These are phyloP conservation scores for Dromius quadrimaculatus DNA, from an alignment of 2,888 invertebrate species.

Conservation along the genomic window DNA sequence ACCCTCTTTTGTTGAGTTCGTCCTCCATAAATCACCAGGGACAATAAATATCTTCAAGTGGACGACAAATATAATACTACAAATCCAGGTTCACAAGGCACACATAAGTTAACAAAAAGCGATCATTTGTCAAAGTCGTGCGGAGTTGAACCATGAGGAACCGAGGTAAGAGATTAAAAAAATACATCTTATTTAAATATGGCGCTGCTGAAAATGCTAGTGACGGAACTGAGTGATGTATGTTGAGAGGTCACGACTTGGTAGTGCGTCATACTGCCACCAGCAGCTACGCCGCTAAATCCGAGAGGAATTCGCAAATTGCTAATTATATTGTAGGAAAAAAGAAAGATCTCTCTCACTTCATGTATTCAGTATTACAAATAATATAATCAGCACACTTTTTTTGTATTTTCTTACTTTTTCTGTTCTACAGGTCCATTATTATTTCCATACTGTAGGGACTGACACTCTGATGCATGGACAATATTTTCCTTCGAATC, in stretches of 20 bases:
- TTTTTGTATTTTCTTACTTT: too few relatives aligned
- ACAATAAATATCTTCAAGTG: conserved; percentile 63
- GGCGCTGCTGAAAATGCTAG: conserved; percentile 2
- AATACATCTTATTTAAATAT: conserved; percentile 61
- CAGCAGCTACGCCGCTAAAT: conserved; percentile 6
- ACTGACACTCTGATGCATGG: too few relatives aligned
- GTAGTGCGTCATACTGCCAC: conserved; percentile 44
- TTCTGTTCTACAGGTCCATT: too few relatives aligned
- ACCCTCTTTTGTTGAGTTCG: conserved; percentile 50
- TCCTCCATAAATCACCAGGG: conserved; percentile 60
- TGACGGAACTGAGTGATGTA: conserved; percentile 27
- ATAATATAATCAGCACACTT: too few relatives aligned
- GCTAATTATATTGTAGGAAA: conserved; percentile 5
- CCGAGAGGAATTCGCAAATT: conserved; percentile 1
- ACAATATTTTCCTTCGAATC: too few relatives aligned
- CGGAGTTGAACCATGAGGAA: conserved; percentile 55
- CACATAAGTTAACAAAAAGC: conserved; percentile 55
- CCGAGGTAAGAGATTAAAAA: conserved; percentile 59
- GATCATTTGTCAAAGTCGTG: conserved; percentile 60
- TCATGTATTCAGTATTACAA: too few relatives aligned
- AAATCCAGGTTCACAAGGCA: conserved; percentile 55
- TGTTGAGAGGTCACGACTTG: conserved; percentile 22
- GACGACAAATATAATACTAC: conserved; percentile 63
- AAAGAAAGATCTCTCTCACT: too few relatives aligned
- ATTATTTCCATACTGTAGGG: too few relatives aligned